Evolutionary conservation across 2,113 vertebrate genomes (phyloP).

Genomic region (Sinocyclocheilus anophthalmus): DNA sequence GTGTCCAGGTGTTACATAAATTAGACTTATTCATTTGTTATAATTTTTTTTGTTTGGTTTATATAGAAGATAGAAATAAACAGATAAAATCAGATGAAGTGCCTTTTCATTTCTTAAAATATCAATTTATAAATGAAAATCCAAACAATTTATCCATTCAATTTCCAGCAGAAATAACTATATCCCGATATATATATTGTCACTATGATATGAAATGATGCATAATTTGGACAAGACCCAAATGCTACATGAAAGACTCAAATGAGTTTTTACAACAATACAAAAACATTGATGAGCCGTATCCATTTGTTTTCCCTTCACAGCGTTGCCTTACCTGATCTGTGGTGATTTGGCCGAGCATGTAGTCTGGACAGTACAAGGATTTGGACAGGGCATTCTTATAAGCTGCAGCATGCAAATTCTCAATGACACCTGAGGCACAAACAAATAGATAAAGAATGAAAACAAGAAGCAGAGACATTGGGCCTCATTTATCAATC

Average conservation of each 20-base stretch:
- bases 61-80: background rate
- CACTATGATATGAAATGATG: no score
- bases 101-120: background rate
- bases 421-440: slow-evolving; percentile 84
- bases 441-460: background rate
- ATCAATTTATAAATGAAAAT: no score
- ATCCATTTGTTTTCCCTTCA: background rate
- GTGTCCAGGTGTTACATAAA: background rate
- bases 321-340: slow-evolving; percentile 79
- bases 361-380: slow-evolving; percentile 90
- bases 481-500: no score
- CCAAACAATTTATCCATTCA: no score
- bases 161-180: no score
- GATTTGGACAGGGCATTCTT: slow-evolving; percentile 88
- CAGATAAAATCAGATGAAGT: background rate
- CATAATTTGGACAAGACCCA: background rate
- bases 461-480: background rate
- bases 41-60: background rate
- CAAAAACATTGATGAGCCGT: background rate
- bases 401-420: slow-evolving; percentile 87
- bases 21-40: background rate
- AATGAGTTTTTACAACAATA: background rate
- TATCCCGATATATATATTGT: no score
- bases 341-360: slow-evolving; percentile 84
- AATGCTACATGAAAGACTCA: background rate